Conservation (phyloP, 2,113 vertebrate genomes). For the Brachyistius frenatus region DNA sequence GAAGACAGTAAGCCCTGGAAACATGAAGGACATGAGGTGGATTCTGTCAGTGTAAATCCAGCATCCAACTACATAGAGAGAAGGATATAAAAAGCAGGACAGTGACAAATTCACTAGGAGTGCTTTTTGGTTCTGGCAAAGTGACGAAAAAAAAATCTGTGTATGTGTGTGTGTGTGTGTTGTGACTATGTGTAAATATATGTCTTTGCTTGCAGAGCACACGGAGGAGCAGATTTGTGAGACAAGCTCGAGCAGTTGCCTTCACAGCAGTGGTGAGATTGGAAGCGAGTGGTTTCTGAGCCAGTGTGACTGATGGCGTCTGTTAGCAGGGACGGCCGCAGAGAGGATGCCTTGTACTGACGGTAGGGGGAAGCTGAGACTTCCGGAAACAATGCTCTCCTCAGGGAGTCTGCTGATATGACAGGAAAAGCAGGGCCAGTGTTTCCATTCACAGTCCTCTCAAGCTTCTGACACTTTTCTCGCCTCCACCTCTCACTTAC, state of each 20-base stretch:
- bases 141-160: conserved; percentile 37
- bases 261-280: conserved; percentile 81
- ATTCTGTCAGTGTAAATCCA: conserved; percentile 65
- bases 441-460: conserved; percentile 68
- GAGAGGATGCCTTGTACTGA: conserved; percentile 71
- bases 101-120: conserved; percentile 54
- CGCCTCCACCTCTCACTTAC: conserved; percentile 65
- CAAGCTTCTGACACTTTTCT: conserved; percentile 60
- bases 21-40: conserved; percentile 67
- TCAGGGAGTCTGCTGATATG: conserved; percentile 60
- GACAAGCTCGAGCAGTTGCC: conserved; percentile 79
- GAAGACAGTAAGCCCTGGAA: conserved; percentile 64
- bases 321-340: conserved; percentile 68
- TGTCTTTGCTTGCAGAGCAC: conserved; percentile 74
- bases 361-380: conserved; percentile 47
- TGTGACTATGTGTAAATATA: conserved; percentile 69
- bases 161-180: conserved; percentile 49
- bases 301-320: conserved; percentile 78
- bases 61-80: conserved; percentile 49
- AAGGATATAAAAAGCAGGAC: conserved; percentile 68
- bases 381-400: conserved; percentile 57
- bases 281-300: conserved; percentile 75
- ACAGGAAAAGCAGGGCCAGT: conserved; percentile 65
- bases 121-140: conserved; percentile 58
- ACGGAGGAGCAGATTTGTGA: conserved; percentile 80